Evolutionary conservation across 2,113 vertebrate species (phyloP).

Genomic region (Menura novaehollandiae): DNA sequence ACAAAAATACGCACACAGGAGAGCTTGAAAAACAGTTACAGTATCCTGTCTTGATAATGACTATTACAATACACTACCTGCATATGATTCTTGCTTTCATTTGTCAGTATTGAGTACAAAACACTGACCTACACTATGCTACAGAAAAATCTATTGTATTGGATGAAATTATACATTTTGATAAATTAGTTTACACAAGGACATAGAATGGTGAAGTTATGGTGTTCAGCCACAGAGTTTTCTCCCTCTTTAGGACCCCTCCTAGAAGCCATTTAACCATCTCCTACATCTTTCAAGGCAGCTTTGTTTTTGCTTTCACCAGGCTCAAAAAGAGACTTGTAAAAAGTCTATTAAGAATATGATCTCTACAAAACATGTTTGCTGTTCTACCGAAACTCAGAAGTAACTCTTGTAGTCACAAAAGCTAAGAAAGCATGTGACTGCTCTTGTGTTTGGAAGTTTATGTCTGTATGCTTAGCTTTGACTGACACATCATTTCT

Average conservation of each 20-base stretch:
- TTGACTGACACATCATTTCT: conserved; percentile 84
- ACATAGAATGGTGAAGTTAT: neutral
- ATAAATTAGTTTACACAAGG: neutral
- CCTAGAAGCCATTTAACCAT: neutral
- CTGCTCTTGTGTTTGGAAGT: conserved; percentile 38
- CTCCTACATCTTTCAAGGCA: neutral
- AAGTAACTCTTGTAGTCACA: neutral
- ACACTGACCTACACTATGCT: neutral
- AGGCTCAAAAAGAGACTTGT: neutral
- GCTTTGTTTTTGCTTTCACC: neutral
- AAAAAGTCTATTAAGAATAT: neutral
- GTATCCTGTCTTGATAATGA: neutral
- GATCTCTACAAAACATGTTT: neutral
- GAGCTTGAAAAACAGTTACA: neutral
- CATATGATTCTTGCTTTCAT: neutral
- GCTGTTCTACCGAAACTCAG: neutral
- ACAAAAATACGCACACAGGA: neutral
- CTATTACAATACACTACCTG: neutral
- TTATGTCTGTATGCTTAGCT: conserved; percentile 52
- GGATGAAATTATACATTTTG: neutral
- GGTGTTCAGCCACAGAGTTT: neutral
- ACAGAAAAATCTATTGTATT: neutral
- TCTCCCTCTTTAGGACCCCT: neutral
- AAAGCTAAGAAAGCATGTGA: conserved; percentile 29
- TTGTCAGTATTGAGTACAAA: neutral